Conservation (phyloP, 2,797 vertebrate genomes). For the Tapirus indicus region DNA sequence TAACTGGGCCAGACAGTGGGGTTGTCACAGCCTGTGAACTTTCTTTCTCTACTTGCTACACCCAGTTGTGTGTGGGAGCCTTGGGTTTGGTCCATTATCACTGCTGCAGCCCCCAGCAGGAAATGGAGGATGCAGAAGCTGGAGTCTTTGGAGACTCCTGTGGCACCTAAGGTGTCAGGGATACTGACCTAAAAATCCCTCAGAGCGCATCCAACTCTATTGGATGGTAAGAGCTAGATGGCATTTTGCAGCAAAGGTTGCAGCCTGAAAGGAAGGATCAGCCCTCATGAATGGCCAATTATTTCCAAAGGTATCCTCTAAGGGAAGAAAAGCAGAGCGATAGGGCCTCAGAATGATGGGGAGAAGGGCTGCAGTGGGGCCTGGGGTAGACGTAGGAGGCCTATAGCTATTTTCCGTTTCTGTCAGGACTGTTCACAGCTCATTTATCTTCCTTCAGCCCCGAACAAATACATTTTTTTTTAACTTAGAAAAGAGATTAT, state of each 20-base stretch:
- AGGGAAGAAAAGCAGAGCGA: neutral
- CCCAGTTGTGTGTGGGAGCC: neutral
- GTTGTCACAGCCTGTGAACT: neutral
- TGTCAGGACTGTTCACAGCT: constrained; percentile 8
- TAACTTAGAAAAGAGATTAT: constrained; percentile 66
- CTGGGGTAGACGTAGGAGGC: neutral
- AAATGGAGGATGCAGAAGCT: neutral
- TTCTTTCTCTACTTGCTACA: neutral
- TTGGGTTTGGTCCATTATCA: neutral
- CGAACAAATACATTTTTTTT: neutral
- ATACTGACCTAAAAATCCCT: neutral
- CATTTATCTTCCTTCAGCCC: constrained; percentile 13
- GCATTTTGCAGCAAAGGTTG: neutral
- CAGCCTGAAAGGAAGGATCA: neutral
- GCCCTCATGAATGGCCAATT: neutral
- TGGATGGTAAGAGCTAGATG: neutral
- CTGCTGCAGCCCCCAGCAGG: neutral
- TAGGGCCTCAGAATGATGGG: neutral
- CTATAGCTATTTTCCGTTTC: neutral
- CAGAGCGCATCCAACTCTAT: neutral
- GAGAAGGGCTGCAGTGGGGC: neutral
- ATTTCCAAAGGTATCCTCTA: neutral
- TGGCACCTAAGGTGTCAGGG: too few species aligned
- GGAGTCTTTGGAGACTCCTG: neutral
- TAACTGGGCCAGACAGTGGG: neutral